phyloP scores from a whole-genome alignment of 2,888 invertebrate genomes.

The Polietes domitor region DNA sequence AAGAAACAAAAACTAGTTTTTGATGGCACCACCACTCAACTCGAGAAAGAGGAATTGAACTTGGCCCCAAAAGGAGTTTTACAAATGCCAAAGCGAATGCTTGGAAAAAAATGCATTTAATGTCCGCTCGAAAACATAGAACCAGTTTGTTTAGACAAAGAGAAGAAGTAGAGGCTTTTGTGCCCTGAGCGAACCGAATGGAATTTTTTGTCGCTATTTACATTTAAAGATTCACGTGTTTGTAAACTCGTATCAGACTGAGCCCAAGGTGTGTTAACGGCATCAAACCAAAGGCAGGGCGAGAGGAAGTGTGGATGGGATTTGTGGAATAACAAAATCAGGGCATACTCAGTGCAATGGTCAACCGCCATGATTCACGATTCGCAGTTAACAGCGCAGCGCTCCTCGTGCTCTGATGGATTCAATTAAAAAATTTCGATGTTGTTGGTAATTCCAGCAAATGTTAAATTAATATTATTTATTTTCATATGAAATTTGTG shows the following conservation, averaged over 20 bases:
- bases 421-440: background rate
- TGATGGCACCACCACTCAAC: background rate
- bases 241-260: background rate
- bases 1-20: conserved; percentile 29
- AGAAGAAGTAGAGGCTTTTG: conserved; percentile 18
- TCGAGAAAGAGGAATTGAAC: conserved; percentile 8
- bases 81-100: conserved; percentile 37
- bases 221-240: conserved; percentile 19
- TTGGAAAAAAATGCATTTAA: conserved; percentile 35
- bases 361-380: too few relatives aligned
- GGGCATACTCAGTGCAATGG: background rate
- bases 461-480: background rate
- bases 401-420: background rate
- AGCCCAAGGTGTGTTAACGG: background rate
- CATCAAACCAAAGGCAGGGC: background rate
- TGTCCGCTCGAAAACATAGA: conserved; percentile 26
- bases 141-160: conserved; percentile 52
- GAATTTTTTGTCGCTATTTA: conserved; percentile 43
- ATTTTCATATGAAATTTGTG: conserved; percentile 6
- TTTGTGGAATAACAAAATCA: conserved; percentile 18
- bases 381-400: background rate
- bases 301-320: background rate
- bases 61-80: conserved; percentile 34
- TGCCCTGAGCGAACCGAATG: conserved; percentile 22
- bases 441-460: background rate